phyloP scores from a whole-genome alignment of 2,113 vertebrate genomes.

The Brienomyrus brachyistius region DNA sequence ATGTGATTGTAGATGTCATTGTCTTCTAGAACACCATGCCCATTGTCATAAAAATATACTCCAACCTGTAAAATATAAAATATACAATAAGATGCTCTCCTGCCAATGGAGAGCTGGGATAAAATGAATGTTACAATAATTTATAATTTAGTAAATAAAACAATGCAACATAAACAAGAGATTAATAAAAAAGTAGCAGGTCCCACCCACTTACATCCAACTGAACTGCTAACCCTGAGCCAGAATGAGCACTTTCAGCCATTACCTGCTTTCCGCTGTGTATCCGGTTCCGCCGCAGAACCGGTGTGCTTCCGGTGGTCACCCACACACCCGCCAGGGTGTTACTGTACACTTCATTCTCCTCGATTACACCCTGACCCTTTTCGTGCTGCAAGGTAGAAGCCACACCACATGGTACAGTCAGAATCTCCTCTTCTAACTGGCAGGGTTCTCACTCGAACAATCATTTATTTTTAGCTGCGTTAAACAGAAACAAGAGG shows the following conservation, averaged over 20 bases:
- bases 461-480: not conserved
- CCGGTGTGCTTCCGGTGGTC: constrained; percentile 95
- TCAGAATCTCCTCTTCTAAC: not conserved
- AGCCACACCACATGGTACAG: not conserved
- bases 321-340: constrained; percentile 98
- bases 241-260: not conserved
- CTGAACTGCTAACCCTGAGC: not conserved
- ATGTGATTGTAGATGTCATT: constrained; percentile 99
- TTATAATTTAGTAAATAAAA: not conserved
- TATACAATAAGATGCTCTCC: not conserved
- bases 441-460: not conserved
- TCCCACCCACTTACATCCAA: not conserved
- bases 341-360: constrained; percentile 99
- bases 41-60: constrained; percentile 99
- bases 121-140: not conserved
- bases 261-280: constrained; percentile 80
- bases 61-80: constrained; percentile 71
- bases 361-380: constrained; percentile 97
- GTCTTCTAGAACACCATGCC: constrained; percentile 95
- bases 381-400: constrained; percentile 81
- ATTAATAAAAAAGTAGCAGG: not conserved
- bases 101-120: not conserved
- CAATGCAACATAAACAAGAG: not conserved
- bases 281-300: constrained; percentile 93
- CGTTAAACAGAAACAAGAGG: not conserved